phyloP scores from a whole-genome alignment of 1,140 invertebrate genomes.

The Penaeus indicus region DNA sequence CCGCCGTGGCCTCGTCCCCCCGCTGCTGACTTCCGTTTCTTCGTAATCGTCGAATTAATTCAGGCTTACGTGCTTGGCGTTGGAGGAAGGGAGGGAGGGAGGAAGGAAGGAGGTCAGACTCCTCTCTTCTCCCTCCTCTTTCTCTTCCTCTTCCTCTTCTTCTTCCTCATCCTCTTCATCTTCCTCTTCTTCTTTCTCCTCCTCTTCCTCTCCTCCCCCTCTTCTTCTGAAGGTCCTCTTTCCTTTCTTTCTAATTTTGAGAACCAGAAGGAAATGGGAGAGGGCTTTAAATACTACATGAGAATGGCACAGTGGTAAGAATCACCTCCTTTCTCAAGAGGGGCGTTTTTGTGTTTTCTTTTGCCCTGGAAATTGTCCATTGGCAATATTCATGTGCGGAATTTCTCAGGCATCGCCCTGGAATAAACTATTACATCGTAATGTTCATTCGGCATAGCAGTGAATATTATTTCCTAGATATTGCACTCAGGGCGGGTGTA shows the following conservation, averaged over 20 bases:
- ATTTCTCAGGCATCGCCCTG: slow-evolving; percentile 29
- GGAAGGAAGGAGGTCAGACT: too few species aligned
- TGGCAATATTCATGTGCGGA: slow-evolving; percentile 46
- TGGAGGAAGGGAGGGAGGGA: too few species aligned
- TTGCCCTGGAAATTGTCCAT: slow-evolving; percentile 24
- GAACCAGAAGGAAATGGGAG: slow-evolving; percentile 5
- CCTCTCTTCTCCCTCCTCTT: neutral
- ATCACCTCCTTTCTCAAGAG: slow-evolving; percentile 51
- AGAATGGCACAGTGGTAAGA: slow-evolving; percentile 36
- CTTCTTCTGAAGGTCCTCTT: neutral
- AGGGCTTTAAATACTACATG: slow-evolving; percentile 16
- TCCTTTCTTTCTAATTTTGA: too few species aligned
- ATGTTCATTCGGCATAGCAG: slow-evolving; percentile 65
- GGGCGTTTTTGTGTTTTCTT: slow-evolving; percentile 48
- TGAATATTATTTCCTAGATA: slow-evolving; percentile 55
- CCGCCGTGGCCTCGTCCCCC: too few species aligned
- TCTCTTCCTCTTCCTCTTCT: neutral
- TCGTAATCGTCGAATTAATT: too few species aligned
- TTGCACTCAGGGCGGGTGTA: slow-evolving; percentile 65
- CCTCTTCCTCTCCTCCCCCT: neutral
- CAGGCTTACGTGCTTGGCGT: too few species aligned
- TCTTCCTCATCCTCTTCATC: neutral
- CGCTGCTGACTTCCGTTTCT: too few species aligned
- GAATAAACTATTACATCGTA: slow-evolving; percentile 65
- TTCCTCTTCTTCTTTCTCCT: neutral